Evolutionary conservation across 2,113 vertebrate genomes (phyloP).

Genomic region (Eulemur macaco): DNA sequence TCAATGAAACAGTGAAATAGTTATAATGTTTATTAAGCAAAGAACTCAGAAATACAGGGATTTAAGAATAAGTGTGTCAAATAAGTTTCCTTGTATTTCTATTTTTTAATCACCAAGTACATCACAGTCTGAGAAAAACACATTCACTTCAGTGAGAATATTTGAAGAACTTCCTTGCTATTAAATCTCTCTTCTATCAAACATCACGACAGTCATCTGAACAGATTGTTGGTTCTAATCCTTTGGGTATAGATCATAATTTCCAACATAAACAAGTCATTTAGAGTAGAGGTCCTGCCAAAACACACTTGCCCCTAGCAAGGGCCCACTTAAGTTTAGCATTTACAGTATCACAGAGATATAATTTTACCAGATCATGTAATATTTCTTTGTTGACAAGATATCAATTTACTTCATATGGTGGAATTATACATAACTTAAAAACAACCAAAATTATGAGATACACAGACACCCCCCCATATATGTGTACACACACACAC

Average conservation of each 20-base stretch:
- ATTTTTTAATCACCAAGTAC: constrained; percentile 51
- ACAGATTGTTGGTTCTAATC: constrained; percentile 10
- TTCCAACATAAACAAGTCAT: not conserved
- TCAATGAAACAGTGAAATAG: constrained; percentile 52
- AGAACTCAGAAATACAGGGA: constrained; percentile 41
- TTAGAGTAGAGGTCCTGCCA: not conserved
- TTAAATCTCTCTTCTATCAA: not conserved
- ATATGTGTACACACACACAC: not conserved
- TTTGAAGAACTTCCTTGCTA: constrained; percentile 51
- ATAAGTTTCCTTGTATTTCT: not conserved
- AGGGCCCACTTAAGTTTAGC: not conserved
- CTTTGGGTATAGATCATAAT: not conserved
- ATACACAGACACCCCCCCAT: not conserved
- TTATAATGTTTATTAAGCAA: constrained; percentile 28
- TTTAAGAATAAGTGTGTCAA: not conserved
- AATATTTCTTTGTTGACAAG: not conserved
- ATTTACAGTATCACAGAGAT: not conserved
- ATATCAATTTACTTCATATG: not conserved
- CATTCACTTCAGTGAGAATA: not conserved
- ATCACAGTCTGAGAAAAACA: constrained; percentile 9
- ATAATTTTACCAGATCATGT: not conserved
- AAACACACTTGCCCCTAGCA: not conserved
- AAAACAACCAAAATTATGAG: not conserved
- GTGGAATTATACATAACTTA: not conserved
- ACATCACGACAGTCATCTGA: not conserved